Evolutionary conservation across 2,113 vertebrate genomes (phyloP).

Genomic region (Sialia sialis): DNA sequence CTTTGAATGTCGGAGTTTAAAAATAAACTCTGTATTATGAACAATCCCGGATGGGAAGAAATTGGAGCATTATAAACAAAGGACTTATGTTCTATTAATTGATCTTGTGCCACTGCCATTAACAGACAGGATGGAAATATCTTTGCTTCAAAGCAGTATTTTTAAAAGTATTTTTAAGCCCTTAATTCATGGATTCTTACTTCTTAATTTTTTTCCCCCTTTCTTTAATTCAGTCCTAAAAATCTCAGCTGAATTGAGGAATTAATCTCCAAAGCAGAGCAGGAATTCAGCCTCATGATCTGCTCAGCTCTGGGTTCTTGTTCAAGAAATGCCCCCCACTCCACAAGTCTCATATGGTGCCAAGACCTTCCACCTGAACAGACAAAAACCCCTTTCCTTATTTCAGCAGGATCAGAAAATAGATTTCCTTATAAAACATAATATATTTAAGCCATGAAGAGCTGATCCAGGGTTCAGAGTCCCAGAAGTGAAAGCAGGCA

Average conservation of each 20-base stretch:
- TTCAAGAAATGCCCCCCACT: not conserved
- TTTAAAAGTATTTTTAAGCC: not conserved
- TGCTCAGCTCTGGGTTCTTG: not conserved
- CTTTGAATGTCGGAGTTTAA: not conserved
- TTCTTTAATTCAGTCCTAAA: not conserved
- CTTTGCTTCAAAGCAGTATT: not conserved
- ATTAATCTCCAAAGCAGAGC: not conserved
- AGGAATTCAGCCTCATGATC: not conserved
- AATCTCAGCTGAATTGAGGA: not conserved
- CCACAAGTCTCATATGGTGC: not conserved
- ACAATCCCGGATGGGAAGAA: not conserved
- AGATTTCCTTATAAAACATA: not conserved
- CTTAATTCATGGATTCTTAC: not conserved
- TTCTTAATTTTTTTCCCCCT: accelerated
- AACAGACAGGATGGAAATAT: not conserved
- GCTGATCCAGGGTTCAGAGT: not conserved
- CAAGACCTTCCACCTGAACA: not conserved
- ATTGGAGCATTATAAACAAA: not conserved
- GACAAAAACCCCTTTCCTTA: not conserved
- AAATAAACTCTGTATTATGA: not conserved
- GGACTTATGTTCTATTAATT: not conserved
- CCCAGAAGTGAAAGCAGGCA: not conserved
- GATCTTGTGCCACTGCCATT: not conserved
- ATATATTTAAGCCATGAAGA: not conserved
- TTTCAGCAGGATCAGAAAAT: not conserved